Base-by-base conservation (phyloP, 2,797 vertebrate species). In the Peromyscus aztecus region DNA sequence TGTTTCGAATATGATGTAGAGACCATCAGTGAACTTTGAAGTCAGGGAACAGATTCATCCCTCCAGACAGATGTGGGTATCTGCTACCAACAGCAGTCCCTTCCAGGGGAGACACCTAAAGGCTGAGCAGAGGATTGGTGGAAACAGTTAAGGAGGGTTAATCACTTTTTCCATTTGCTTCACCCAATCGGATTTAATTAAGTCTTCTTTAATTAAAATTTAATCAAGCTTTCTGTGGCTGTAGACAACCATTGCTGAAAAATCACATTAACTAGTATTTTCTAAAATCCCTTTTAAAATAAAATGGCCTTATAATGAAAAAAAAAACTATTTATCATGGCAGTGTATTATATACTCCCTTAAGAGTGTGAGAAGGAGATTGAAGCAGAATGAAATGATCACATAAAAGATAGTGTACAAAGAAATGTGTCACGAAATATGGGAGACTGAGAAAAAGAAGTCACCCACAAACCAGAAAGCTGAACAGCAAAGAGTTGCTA, bases 201-300 rank as follows among this genome's bases (percentile, higher is more conserved):
- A 97, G 95, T 94, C 97, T 91, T 96, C 59, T 97, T 98, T 97
- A 98, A 98, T 98, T 97, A 98, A 97, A 98, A 96, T 94, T 91
- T 95, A 96, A 98, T 97, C 95, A 96, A 31, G 67, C 85, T 97
- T 85, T 82, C 84, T 86, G 81, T 77, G 94, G 88, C 94, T 86
- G n/a, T 49, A 90, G 71, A 95, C 63, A 96, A 90, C 65, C 76
- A 87, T 8, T 16, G 9, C 76, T 96, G 55, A 55, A 59, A 86
- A 86, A 86, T 61, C 78, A 86, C 91, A 97, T 97, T 95, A 95
- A 94, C 80, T 29, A 61, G 78, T 78, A 71, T 91, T 97, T 96
- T 94, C 89, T 67, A 92, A 93, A 97, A 88, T 82, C 65, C 49
- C 52, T 92, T 97, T 95, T 71, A 91, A 96, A 96, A 95, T 86